These are phyloP conservation scores for Sorex maritimensis DNA, from an alignment of 2,797 vertebrate genomes.

Conservation along the genomic window DNA sequence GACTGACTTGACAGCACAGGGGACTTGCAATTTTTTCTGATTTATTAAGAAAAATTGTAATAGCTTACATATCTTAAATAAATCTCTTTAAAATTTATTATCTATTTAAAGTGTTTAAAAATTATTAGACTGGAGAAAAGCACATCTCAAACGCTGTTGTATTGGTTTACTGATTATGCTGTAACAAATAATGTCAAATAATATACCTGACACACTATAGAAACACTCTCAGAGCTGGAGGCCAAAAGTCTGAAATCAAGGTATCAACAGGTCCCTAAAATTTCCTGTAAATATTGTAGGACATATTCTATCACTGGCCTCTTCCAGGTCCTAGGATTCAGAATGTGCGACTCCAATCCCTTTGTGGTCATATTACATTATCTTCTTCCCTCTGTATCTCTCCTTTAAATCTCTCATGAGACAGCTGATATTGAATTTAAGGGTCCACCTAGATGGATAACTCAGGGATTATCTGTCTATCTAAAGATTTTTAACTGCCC, in stretches of 20 bases:
- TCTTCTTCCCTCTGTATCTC: background rate
- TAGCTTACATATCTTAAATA: background rate
- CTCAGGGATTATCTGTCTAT: background rate
- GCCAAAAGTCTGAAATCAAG: background rate
- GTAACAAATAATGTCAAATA: background rate
- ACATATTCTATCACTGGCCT: background rate
- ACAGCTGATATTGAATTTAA: background rate
- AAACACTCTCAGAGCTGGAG: background rate
- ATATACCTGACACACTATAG: background rate
- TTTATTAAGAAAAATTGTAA: conserved; percentile 10
- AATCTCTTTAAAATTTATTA: background rate
- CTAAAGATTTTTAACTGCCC: background rate
- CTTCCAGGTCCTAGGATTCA: background rate
- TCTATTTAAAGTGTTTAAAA: background rate
- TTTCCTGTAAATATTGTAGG: background rate
- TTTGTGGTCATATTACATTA: background rate
- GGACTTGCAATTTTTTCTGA: background rate
- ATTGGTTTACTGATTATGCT: background rate
- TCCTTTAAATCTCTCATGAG: background rate
- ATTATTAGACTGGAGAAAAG: background rate
- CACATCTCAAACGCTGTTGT: background rate
- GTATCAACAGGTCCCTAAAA: rapidly evolving
- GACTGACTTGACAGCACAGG: background rate
- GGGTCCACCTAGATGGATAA: background rate
- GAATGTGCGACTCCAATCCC: background rate